phyloP scores from a whole-genome alignment of 35 echinoderm and acorn worm genomes.

The Holothuria glaberrima region DNA sequence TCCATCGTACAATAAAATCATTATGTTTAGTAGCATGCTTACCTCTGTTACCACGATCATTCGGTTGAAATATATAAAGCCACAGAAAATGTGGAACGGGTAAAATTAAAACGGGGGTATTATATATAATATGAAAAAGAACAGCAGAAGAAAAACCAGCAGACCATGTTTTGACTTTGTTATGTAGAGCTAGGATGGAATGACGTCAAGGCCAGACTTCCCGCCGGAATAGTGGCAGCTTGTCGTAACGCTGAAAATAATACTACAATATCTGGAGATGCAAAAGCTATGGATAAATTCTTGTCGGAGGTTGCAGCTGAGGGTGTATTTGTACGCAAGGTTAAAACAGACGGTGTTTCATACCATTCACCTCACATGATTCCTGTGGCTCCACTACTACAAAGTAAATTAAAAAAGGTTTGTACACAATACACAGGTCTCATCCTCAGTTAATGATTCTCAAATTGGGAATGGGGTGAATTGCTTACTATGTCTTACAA shows the following conservation, averaged over 20 bases:
- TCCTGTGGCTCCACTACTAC: constrained; percentile 66
- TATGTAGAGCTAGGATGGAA: constrained; percentile 76
- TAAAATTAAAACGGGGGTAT: too few relatives aligned
- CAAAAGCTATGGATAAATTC: constrained; percentile 59
- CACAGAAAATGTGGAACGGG: too few relatives aligned
- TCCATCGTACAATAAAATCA: too few relatives aligned
- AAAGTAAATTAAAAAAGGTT: constrained; percentile 75
- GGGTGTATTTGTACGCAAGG: constrained; percentile 72
- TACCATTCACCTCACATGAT: constrained; percentile 84
- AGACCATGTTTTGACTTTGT: too few relatives aligned
- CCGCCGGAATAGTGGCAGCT: constrained; percentile 73
- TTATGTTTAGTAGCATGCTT: too few relatives aligned
- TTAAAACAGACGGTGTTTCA: constrained; percentile 75
- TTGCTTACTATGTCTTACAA: too few relatives aligned
- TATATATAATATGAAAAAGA: too few relatives aligned
- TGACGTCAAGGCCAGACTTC: constrained; percentile 70
- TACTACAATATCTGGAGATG: constrained; percentile 82
- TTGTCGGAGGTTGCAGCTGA: constrained; percentile 60
- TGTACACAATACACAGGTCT: background rate
- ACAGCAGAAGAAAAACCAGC: too few relatives aligned
- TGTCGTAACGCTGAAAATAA: constrained; percentile 90
- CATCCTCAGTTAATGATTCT: too few relatives aligned
- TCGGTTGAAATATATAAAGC: too few relatives aligned
- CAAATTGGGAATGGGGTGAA: too few relatives aligned
- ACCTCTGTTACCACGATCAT: too few relatives aligned